These are phyloP conservation scores for Andrena fulva DNA, from an alignment of 2,888 invertebrate species.

Conservation along the genomic window DNA sequence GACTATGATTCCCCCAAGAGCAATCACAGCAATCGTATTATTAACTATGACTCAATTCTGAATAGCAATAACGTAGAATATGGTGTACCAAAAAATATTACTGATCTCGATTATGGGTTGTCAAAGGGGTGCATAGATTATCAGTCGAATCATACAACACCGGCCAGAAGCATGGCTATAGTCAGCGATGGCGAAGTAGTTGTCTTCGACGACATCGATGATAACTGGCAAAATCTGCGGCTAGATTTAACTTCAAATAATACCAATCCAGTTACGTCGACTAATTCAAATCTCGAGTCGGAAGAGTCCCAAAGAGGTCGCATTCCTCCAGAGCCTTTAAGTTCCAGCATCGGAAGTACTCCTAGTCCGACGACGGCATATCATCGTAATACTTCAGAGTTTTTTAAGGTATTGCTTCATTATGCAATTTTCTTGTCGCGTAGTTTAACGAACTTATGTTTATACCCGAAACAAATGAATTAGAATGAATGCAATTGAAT, in stretches of 20 bases:
- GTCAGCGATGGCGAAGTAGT: conserved; percentile 92
- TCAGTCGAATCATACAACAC: conserved; percentile 82
- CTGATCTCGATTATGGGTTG: conserved; percentile 83
- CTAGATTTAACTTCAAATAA: conserved; percentile 79
- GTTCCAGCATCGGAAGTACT: conserved; percentile 83
- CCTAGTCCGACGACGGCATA: conserved; percentile 83
- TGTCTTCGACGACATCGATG: conserved; percentile 94
- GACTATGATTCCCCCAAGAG: conserved; percentile 83
- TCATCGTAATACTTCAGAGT: conserved; percentile 85
- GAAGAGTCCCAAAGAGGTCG: conserved; percentile 79
- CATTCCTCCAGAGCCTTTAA: conserved; percentile 81
- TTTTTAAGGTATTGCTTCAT: conserved; percentile 84
- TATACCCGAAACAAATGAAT: not conserved
- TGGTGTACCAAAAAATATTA: conserved; percentile 82
- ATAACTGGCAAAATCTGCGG: conserved; percentile 90
- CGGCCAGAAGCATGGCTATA: conserved; percentile 83
- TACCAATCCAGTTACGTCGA: conserved; percentile 71
- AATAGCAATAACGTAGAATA: conserved; percentile 85
- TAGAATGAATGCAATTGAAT: not conserved
- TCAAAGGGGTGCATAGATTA: conserved; percentile 83
- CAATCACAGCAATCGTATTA: conserved; percentile 79
- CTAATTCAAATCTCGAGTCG: conserved; percentile 75
- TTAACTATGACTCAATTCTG: conserved; percentile 82
- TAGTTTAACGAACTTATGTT: not conserved
- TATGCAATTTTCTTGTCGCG: not conserved